Percentiles rank a stretch among this genome's conserved stretches.
Conservation (phyloP, 2,888 invertebrate genomes). For the Agrochola lota region DNA sequence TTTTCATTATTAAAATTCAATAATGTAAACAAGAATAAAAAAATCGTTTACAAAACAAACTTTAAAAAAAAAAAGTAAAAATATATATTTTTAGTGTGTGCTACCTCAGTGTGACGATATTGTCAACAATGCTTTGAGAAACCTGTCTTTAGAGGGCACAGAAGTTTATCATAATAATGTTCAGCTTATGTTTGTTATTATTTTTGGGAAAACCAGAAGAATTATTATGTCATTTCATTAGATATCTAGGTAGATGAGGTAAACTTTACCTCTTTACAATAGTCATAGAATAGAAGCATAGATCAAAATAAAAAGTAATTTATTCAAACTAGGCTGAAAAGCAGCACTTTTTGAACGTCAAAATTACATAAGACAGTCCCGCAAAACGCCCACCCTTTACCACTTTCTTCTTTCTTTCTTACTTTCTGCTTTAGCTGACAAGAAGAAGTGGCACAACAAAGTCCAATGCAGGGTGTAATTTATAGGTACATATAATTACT, state of each 20-base stretch:
- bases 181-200: constrained; percentile 11
- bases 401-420: no score
- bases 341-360: no score
- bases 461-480: not conserved
- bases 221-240: not conserved
- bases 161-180: constrained; percentile 9
- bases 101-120: not conserved
- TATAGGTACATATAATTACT: not conserved
- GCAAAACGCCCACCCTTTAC: not conserved
- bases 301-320: not conserved
- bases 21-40: no score
- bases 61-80: no score
- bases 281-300: not conserved
- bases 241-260: not conserved
- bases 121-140: constrained; percentile 14
- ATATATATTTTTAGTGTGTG: not conserved
- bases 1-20: no score
- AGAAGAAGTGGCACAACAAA: not conserved
- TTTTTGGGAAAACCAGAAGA: constrained; percentile 20
- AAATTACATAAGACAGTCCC: no score
- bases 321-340: no score
- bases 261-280: not conserved
- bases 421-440: not conserved
- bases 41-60: no score
- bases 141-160: constrained; percentile 36